Percentiles rank a stretch among this genome's conserved stretches.
These are phyloP conservation scores for Pandion haliaetus DNA, from an alignment of 2,113 vertebrate genomes.

Conservation along the genomic window DNA sequence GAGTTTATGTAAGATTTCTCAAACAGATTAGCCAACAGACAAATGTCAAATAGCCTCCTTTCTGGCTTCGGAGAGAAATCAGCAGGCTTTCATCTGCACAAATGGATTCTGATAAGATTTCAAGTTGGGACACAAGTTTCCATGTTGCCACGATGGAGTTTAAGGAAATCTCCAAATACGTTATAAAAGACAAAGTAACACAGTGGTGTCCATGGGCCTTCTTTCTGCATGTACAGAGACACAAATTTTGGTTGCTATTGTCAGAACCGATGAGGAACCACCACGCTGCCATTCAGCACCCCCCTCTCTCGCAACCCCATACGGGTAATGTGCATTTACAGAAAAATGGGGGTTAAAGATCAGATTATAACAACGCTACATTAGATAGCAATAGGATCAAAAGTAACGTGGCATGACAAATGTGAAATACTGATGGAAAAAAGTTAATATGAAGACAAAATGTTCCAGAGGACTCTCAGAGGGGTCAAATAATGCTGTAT, in stretches of 20 bases:
- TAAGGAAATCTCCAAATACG: background rate
- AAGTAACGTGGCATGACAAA: background rate
- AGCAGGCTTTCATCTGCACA: background rate
- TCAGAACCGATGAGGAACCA: background rate
- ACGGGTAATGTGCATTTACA: background rate
- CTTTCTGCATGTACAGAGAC: background rate
- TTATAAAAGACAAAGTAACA: background rate
- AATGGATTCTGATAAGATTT: background rate
- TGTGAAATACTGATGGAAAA: background rate
- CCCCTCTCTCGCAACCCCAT: fast-evolving
- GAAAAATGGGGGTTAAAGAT: background rate
- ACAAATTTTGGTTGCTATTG: background rate
- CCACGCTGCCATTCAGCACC: background rate
- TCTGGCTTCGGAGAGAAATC: background rate
- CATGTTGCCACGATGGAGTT: background rate
- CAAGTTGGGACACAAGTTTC: background rate
- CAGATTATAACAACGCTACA: background rate
- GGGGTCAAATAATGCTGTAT: background rate
- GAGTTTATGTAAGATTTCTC: slow-evolving; percentile 49
- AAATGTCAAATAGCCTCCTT: slow-evolving; percentile 29
- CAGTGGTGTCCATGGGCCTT: background rate
- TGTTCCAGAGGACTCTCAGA: background rate
- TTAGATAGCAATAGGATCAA: background rate
- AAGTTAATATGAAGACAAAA: background rate
- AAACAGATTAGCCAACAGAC: slow-evolving; percentile 38